A percentile compares a stretch with the other conserved stretches of the same genome.
These are phyloP conservation scores for Halesus radiatus DNA, from an alignment of 1,140 invertebrate genomes.

Conservation along the genomic window DNA sequence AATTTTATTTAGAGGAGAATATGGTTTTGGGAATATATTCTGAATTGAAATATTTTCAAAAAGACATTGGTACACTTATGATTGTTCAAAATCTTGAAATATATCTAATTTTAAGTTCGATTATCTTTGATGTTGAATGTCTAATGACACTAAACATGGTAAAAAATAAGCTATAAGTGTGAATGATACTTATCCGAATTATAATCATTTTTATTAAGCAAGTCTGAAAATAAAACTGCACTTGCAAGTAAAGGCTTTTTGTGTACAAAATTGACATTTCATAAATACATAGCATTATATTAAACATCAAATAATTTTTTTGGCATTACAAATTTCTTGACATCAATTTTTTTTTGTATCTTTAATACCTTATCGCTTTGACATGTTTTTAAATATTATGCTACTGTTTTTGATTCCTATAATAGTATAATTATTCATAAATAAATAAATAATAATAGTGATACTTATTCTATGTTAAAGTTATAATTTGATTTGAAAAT, in stretches of 20 bases:
- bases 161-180: no score
- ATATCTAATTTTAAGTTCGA: no score
- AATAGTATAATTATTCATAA: background rate
- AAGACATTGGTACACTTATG: background rate
- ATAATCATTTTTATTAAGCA: background rate
- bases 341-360: no score
- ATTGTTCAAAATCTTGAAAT: conserved; percentile 5
- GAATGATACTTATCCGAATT: no score
- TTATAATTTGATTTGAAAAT: background rate
- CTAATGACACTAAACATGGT: no score
- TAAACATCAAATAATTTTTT: no score
- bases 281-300: no score
- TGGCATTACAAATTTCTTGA: no score
- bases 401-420: background rate
- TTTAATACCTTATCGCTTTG: no score
- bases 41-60: background rate
- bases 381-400: no score
- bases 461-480: background rate
- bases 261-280: no score
- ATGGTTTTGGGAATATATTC: conserved; percentile 8
- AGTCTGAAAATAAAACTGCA: background rate
- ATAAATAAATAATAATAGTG: background rate
- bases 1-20: conserved; percentile 7
- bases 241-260: background rate
- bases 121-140: no score